These are phyloP conservation scores for Oenanthe melanoleuca DNA, from an alignment of 2,113 vertebrate genomes.

Conservation along the genomic window DNA sequence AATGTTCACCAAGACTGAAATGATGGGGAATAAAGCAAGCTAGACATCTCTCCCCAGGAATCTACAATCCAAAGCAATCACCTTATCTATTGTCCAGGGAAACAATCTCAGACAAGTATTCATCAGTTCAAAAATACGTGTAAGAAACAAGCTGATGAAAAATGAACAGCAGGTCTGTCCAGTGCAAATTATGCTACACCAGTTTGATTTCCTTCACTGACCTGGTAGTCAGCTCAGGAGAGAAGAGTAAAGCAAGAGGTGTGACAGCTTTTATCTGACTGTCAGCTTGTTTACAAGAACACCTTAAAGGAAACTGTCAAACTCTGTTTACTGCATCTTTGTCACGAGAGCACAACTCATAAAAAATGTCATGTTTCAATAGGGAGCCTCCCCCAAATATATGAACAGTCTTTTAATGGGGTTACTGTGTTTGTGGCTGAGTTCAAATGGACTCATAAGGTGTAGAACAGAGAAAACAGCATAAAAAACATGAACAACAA, in stretches of 20 bases:
- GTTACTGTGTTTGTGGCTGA: background rate
- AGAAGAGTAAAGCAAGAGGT: background rate
- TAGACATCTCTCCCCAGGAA: background rate
- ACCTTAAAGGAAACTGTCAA: background rate
- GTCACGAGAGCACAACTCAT: background rate
- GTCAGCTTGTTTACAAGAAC: background rate
- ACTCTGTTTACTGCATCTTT: background rate
- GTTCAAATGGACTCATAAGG: background rate
- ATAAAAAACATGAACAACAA: background rate
- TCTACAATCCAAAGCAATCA: background rate
- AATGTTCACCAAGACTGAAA: background rate
- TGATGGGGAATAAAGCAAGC: background rate
- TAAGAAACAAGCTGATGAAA: background rate
- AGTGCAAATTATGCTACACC: background rate
- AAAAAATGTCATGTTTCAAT: background rate
- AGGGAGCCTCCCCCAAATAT: background rate
- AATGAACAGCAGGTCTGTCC: background rate
- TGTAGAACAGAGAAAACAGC: background rate
- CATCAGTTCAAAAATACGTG: background rate
- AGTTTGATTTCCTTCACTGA: background rate
- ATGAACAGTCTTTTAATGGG: background rate
- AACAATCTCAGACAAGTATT: background rate
- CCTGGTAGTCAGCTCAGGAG: background rate
- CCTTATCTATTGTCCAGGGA: background rate
- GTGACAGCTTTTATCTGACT: background rate